These are phyloP conservation scores for Aspidiotus rigidus DNA, from an alignment of 2,888 invertebrate species.

Conservation along the genomic window DNA sequence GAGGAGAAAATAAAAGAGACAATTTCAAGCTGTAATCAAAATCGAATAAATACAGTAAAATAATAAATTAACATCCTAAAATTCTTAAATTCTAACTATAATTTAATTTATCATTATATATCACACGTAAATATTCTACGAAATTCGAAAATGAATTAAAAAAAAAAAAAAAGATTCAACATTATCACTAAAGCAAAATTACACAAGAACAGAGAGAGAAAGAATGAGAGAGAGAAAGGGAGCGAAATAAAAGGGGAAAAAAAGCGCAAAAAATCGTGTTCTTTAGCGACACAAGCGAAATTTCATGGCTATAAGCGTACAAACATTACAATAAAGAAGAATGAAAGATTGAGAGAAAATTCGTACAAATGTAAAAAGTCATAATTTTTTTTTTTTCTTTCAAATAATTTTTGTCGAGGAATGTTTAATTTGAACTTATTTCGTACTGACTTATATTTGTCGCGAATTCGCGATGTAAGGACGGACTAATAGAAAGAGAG, in stretches of 20 bases:
- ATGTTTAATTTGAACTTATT: too few relatives aligned
- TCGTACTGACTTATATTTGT: too few relatives aligned
- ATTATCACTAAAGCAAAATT: neutral
- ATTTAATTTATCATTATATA: slow-evolving; percentile 20
- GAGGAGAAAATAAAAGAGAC: slow-evolving; percentile 38
- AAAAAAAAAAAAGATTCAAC: slow-evolving; percentile 13
- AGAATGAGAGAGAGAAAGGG: neutral
- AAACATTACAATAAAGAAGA: too few relatives aligned
- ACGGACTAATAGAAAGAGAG: slow-evolving; percentile 2
- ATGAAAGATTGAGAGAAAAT: neutral
- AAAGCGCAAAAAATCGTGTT: neutral
- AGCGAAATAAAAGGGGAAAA: neutral
- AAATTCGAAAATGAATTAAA: slow-evolving; percentile 34
- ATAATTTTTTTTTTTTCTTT: too few relatives aligned
- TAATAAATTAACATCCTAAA: slow-evolving; percentile 34
- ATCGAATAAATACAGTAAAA: slow-evolving; percentile 36
- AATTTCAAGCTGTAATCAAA: slow-evolving; percentile 38
- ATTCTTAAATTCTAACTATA: slow-evolving; percentile 18
- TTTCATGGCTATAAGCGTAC: too few relatives aligned
- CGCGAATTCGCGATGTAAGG: neutral
- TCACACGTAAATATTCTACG: slow-evolving; percentile 35
- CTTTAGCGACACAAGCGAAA: too few relatives aligned
- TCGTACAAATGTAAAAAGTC: slow-evolving; percentile 1
- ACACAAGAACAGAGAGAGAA: slow-evolving; percentile 23
- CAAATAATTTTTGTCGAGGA: too few relatives aligned